Conservation (phyloP, 2,888 invertebrate genomes). For the Platycheirus albimanus region DNA sequence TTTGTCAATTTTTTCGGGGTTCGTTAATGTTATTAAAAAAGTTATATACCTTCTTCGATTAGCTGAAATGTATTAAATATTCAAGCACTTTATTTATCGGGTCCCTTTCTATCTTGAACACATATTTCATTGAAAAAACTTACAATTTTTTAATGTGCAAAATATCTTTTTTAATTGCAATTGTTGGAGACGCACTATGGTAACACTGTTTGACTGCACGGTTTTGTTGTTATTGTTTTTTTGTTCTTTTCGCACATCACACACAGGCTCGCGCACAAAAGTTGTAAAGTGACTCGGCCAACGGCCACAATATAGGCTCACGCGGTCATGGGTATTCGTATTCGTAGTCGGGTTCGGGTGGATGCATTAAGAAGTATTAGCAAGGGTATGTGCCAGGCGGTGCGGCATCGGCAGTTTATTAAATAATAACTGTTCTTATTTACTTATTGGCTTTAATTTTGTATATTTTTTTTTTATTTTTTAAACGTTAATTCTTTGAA, state of each 20-base stretch:
- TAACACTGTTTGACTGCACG: slow-evolving; percentile 12
- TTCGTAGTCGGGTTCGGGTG: background rate
- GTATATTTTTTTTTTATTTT: background rate
- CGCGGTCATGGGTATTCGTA: slow-evolving; percentile 36
- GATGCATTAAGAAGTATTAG: slow-evolving; percentile 3
- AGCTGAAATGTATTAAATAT: no score
- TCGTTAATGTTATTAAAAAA: no score
- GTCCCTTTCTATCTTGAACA: no score
- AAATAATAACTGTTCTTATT: slow-evolving; percentile 64
- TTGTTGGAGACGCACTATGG: background rate
- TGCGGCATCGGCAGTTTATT: slow-evolving; percentile 32
- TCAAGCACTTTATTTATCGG: no score
- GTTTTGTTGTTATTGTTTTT: slow-evolving; percentile 1
- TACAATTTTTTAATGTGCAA: no score
- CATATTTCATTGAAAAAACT: no score
- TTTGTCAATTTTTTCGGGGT: no score
- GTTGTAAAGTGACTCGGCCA: slow-evolving; percentile 9
- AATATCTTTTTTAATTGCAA: no score
- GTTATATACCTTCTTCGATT: no score
- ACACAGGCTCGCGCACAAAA: slow-evolving; percentile 23
- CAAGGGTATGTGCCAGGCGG: background rate
- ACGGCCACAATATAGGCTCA: slow-evolving; percentile 22
- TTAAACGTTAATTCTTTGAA: background rate
- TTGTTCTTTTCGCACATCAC: slow-evolving; percentile 25
- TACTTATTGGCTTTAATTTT: slow-evolving; percentile 26